These are phyloP conservation scores for Champsocephalus esox DNA, from an alignment of 2,797 vertebrate genomes.

Conservation along the genomic window DNA sequence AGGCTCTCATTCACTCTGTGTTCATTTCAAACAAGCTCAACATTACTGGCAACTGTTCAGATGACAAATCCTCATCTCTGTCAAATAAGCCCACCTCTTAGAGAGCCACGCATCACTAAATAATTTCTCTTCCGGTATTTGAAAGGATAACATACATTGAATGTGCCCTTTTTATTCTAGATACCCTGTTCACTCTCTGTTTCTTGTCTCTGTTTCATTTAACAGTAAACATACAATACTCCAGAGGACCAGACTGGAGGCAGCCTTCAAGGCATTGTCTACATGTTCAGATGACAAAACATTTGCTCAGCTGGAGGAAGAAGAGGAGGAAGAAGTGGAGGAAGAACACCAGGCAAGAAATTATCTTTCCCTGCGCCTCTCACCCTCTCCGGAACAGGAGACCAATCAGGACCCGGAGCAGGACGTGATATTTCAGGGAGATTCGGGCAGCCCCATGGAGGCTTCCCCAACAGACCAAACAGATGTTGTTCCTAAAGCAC, in stretches of 20 bases:
- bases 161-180: not conserved
- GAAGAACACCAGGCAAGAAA: slow-evolving; percentile 46
- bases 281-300: slow-evolving; percentile 22
- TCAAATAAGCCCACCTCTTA: too few species aligned
- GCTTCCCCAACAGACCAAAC: slow-evolving; percentile 42
- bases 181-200: not conserved
- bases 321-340: slow-evolving; percentile 70
- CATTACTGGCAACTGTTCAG: too few species aligned
- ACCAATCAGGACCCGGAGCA: slow-evolving; percentile 6
- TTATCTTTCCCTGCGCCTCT: slow-evolving; percentile 16
- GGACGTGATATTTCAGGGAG: slow-evolving; percentile 35
- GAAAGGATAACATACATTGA: too few species aligned
- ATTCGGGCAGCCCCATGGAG: slow-evolving; percentile 64
- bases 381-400: not conserved
- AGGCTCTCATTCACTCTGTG: not conserved
- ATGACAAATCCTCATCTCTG: too few species aligned
- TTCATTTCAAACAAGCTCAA: not conserved
- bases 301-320: slow-evolving; percentile 64
- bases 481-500: slow-evolving; percentile 7
- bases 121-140: too few species aligned
- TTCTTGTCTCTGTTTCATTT: slow-evolving; percentile 5
- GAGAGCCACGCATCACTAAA: too few species aligned
- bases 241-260: slow-evolving; percentile 51
- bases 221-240: slow-evolving; percentile 50
- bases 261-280: slow-evolving; percentile 59